Evolutionary conservation across 2,888 invertebrate genomes (phyloP), one percentile per base, ranked within the genome.

Genomic region (Nemotelus nigrinus): DNA sequence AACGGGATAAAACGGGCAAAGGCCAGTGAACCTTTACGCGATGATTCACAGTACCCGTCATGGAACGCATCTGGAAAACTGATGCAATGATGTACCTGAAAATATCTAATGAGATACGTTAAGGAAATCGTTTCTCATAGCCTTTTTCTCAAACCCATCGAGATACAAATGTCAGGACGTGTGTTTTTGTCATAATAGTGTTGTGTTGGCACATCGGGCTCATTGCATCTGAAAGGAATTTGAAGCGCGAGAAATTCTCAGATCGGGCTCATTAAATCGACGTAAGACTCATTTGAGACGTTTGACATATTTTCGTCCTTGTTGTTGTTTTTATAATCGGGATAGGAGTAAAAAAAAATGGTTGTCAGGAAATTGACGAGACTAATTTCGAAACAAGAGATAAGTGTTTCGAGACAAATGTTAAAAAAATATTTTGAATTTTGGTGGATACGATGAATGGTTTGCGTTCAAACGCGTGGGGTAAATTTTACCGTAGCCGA

Each of bases 221-320:
- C 6, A 50, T 7, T 7, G 8, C 50, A 50, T 50, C 25, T 25
- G 25, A 25, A 25, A 25, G 8, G 8, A 1, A 50, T 50, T 50
- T 50, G 5, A 8, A 8, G 50, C 5, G 5, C 6, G 50, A 50
- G 8, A 25, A 60, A 43, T 60, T 60, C 60, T 60, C 60, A 60
- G 60, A 60, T n/a, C 43, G 60, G 60, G 41, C 60, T 60, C 60
- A 60, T 60, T 60, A 60, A 60, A 60, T 39, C 7, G n/a, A 57
- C 10, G 57, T 60, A 60, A 60, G 39, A 60, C 60, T 41, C 41
- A 39, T 60, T 60, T 41, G 25, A 10, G 39, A 25, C 25, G 25
- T 0, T 60, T 60, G 60, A 60, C 60, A 60, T 2, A 39, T 60
- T 57, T 60, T 60, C 60, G 43, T 57, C n/a, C 25, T 57, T 2